phyloP scores from a whole-genome alignment of 2,888 invertebrate species.

The Eristalis arbustorum region DNA sequence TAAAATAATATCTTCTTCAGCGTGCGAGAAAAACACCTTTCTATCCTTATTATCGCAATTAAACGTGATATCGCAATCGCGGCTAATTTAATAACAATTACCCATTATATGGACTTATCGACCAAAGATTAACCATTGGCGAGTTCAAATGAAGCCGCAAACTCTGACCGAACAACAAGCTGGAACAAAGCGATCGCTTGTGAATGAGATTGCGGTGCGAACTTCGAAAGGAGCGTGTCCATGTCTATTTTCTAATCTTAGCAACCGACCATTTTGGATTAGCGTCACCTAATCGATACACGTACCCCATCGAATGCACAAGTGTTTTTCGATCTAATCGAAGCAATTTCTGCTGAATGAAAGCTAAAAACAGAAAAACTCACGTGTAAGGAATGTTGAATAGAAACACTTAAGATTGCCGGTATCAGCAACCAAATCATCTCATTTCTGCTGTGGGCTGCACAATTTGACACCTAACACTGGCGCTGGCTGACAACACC shows the following conservation, averaged over 20 bases:
- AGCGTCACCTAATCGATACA: too few relatives aligned
- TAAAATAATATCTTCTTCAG: neutral
- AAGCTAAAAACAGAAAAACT: neutral
- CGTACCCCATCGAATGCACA: neutral
- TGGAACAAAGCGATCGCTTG: too few relatives aligned
- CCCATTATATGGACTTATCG: neutral
- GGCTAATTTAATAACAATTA: constrained; percentile 17
- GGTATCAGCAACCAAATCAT: neutral
- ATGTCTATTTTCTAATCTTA: too few relatives aligned
- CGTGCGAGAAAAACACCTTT: neutral
- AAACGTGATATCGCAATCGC: constrained; percentile 15
- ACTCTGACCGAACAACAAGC: neutral
- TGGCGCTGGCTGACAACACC: too few relatives aligned
- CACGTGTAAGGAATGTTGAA: neutral
- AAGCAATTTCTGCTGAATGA: neutral
- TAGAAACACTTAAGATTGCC: neutral
- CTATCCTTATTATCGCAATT: neutral
- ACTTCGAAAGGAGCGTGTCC: too few relatives aligned
- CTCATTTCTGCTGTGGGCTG: too few relatives aligned
- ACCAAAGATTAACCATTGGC: neutral
- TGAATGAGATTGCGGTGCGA: too few relatives aligned
- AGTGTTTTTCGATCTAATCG: neutral
- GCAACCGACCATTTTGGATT: too few relatives aligned
- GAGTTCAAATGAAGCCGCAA: neutral
- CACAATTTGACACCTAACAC: too few relatives aligned